Conservation (phyloP, 2,113 vertebrate genomes). For the Ailurus styani region DNA sequence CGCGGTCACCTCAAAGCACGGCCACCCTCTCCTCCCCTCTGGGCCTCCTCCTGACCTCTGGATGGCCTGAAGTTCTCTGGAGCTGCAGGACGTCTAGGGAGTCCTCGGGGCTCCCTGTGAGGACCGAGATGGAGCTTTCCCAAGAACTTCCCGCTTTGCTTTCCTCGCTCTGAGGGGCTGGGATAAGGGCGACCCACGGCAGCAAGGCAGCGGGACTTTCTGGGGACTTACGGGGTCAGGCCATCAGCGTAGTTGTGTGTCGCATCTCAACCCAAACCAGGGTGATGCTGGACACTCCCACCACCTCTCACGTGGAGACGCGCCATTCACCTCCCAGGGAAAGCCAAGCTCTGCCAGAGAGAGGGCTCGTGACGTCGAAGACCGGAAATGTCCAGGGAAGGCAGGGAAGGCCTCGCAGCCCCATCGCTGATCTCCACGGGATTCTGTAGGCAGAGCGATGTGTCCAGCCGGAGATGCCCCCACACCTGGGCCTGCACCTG, state of each 20-base stretch:
- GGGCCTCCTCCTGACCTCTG: neutral
- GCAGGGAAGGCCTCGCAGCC: neutral
- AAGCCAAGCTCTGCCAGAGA: neutral
- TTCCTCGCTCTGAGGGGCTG: neutral
- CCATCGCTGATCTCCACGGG: neutral
- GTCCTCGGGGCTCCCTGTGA: neutral
- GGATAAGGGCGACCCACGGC: accelerated
- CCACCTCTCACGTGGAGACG: neutral
- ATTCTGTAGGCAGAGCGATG: neutral
- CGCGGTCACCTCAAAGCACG: accelerated
- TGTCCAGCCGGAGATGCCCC: neutral
- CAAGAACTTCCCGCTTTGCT: neutral
- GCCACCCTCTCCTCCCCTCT: accelerated
- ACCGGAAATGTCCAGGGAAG: neutral
- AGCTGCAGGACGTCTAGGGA: no score
- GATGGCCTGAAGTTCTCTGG: neutral
- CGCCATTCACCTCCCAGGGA: accelerated
- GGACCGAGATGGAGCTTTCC: accelerated
- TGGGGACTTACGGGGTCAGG: accelerated
- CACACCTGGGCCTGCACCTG: neutral
- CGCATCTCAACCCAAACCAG: accelerated
- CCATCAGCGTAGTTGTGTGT: no score
- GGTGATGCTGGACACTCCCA: accelerated
- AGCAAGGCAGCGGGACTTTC: no score
- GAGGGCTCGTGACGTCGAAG: neutral